These are phyloP conservation scores for Trachythela sp. DNA, from an alignment of 64 coral and sea anemone species.

Conservation along the genomic window DNA sequence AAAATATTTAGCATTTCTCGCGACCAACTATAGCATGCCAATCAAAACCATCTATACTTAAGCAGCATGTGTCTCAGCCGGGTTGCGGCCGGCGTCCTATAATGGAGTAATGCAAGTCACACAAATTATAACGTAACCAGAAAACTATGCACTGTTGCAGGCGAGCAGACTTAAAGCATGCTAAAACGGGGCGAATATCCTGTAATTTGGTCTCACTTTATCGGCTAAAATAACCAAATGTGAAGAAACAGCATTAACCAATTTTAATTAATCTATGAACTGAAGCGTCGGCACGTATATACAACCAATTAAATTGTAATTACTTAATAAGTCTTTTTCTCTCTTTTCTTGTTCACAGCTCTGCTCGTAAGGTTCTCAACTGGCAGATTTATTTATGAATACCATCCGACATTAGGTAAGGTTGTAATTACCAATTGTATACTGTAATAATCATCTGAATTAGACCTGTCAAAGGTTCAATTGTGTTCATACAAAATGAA, in stretches of 20 bases:
- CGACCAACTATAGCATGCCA: no score
- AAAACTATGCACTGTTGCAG: no score
- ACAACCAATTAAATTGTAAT: not conserved
- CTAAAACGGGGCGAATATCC: no score
- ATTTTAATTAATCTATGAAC: not conserved
- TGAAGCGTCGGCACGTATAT: not conserved
- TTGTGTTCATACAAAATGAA: no score
- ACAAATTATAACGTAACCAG: no score
- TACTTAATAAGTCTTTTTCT: not conserved
- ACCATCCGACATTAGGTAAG: slow-evolving; percentile 23
- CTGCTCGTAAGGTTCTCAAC: not conserved
- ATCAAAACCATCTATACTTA: no score
- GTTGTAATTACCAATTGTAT: not conserved
- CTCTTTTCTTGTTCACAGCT: not conserved
- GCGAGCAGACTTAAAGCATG: no score
- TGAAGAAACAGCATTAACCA: not conserved
- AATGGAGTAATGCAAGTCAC: no score
- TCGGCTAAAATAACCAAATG: not conserved
- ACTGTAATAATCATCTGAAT: not conserved
- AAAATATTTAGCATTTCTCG: no score
- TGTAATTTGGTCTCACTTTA: not conserved
- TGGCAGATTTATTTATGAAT: slow-evolving; percentile 9
- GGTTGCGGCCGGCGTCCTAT: no score
- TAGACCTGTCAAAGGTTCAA: not conserved
- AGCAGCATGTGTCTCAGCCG: no score